Conservation (phyloP, 64 coral and sea anemone genomes). For the Exaiptasia diaphana region DNA sequence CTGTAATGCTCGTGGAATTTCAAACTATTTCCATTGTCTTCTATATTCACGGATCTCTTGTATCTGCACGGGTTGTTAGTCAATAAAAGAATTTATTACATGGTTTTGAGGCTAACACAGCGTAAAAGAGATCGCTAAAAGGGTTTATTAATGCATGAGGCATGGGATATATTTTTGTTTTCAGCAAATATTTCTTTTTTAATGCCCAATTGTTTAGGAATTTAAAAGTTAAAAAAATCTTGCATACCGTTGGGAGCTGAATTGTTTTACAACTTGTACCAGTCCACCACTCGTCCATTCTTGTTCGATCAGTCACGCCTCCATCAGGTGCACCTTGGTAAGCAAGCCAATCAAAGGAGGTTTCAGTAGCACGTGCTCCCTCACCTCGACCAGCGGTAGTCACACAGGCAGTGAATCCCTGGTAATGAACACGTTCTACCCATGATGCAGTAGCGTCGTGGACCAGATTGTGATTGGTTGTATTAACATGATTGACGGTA, state of each 20-base stretch:
- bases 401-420: slow-evolving; percentile 64
- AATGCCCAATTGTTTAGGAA: too few species aligned
- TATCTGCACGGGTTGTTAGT: too few species aligned
- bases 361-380: slow-evolving; percentile 4
- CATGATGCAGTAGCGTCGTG: slow-evolving; percentile 62
- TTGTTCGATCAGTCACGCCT: slow-evolving; percentile 25
- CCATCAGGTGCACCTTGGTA: slow-evolving; percentile 53
- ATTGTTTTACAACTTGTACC: slow-evolving; percentile 30
- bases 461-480: slow-evolving; percentile 20
- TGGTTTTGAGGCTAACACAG: too few species aligned
- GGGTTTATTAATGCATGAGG: too few species aligned
- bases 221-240: too few species aligned
- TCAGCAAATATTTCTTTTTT: too few species aligned
- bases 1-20: too few species aligned
- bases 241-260: not conserved
- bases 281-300: slow-evolving; percentile 39
- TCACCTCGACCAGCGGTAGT: slow-evolving; percentile 50
- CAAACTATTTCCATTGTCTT: too few species aligned
- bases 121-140: too few species aligned
- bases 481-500: slow-evolving; percentile 60
- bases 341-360: slow-evolving; percentile 64
- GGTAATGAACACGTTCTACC: slow-evolving; percentile 56
- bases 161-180: too few species aligned
- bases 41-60: too few species aligned
- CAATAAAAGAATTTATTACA: too few species aligned